These are phyloP conservation scores for Drosophila ananassae DNA, from an alignment of 1,140 invertebrate species.

Conservation along the genomic window DNA sequence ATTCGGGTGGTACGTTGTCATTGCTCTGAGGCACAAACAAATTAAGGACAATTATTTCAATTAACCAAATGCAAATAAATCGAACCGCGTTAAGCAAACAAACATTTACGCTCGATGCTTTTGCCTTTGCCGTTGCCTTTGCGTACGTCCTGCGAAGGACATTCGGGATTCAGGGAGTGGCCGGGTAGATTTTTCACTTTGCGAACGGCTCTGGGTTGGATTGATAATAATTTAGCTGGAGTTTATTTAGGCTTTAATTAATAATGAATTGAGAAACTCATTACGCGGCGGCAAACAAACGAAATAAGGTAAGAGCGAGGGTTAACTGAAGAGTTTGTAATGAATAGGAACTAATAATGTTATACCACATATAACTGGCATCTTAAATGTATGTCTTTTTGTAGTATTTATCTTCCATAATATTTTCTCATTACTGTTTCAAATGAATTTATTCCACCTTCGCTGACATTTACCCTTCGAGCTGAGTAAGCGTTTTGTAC, in stretches of 20 bases:
- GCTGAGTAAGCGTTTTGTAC: slow-evolving; percentile 46
- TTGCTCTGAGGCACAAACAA: slow-evolving; percentile 75
- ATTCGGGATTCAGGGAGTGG: slow-evolving; percentile 5
- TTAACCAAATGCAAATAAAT: slow-evolving; percentile 83
- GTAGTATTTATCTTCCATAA: neutral
- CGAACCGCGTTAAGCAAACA: slow-evolving; percentile 77
- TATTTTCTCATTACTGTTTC: neutral
- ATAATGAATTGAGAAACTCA: slow-evolving; percentile 82
- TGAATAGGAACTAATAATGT: neutral
- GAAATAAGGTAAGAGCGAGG: slow-evolving; percentile 15
- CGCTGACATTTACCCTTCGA: slow-evolving; percentile 6
- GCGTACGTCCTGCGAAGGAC: slow-evolving; percentile 14
- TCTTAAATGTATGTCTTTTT: too few relatives aligned
- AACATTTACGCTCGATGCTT: slow-evolving; percentile 45
- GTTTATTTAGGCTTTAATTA: slow-evolving; percentile 83
- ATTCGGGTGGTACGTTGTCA: slow-evolving; percentile 31
- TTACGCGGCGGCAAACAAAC: slow-evolving; percentile 74
- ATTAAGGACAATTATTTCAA: slow-evolving; percentile 83
- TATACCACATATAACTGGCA: too few relatives aligned
- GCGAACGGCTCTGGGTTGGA: slow-evolving; percentile 56
- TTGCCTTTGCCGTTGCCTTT: slow-evolving; percentile 27
- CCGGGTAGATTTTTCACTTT: slow-evolving; percentile 46
- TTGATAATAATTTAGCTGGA: slow-evolving; percentile 76
- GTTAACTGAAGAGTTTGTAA: slow-evolving; percentile 12
- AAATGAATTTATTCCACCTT: slow-evolving; percentile 18